A percentile compares a stretch with the other conserved stretches of the same genome.
phyloP scores from a whole-genome alignment of 2,113 vertebrate genomes.

The Passer montanus region DNA sequence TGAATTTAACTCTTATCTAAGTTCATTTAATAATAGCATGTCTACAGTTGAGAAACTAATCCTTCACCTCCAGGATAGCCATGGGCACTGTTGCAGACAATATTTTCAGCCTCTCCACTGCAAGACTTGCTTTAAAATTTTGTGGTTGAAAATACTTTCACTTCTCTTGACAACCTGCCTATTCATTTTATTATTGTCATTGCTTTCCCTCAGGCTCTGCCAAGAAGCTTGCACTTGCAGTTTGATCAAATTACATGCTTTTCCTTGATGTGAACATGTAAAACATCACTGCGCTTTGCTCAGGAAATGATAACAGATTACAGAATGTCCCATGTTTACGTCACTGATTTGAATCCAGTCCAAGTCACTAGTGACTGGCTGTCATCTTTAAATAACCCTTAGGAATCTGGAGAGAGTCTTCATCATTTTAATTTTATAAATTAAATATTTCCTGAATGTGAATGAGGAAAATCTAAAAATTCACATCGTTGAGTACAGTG shows the following conservation, averaged over 20 bases:
- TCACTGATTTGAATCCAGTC: slow-evolving; percentile 20
- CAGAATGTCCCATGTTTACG: neutral
- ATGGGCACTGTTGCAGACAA: neutral
- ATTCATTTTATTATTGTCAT: slow-evolving; percentile 7
- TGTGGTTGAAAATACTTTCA: neutral
- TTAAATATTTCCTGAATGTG: neutral
- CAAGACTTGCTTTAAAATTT: neutral
- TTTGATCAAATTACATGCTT: slow-evolving; percentile 57
- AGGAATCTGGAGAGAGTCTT: neutral
- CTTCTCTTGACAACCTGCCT: slow-evolving; percentile 27
- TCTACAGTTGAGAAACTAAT: neutral
- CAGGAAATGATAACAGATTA: neutral
- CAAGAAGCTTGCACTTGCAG: slow-evolving; percentile 35
- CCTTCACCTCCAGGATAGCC: neutral
- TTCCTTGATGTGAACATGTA: slow-evolving; percentile 40
- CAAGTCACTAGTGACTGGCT: neutral
- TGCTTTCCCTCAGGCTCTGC: slow-evolving; percentile 23
- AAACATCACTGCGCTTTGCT: slow-evolving; percentile 19
- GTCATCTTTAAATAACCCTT: slow-evolving; percentile 2
- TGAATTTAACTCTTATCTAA: neutral
- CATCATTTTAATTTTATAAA: neutral
- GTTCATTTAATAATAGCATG: neutral
- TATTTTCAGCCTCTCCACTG: neutral
- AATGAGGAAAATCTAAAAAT: slow-evolving; percentile 2
- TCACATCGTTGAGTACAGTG: neutral